These are phyloP conservation scores for Torymus aiolomorphi DNA, from an alignment of 2,888 invertebrate genomes.

Conservation along the genomic window DNA sequence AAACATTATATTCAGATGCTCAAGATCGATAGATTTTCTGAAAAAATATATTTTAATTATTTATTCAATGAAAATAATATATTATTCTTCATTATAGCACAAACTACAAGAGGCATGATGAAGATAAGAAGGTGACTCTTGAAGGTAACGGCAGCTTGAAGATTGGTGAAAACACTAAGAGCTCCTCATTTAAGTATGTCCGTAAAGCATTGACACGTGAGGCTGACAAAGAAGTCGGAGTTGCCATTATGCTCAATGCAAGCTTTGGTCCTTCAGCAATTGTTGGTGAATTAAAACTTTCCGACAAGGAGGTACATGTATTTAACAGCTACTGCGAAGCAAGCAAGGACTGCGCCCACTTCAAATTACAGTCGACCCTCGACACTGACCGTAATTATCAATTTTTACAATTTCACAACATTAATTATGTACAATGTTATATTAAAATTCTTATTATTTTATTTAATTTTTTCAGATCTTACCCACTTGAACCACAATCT, in stretches of 20 bases:
- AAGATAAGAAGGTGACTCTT: slow-evolving; percentile 81
- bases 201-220: slow-evolving; percentile 79
- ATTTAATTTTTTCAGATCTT: slow-evolving; percentile 73
- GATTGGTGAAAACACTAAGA: slow-evolving; percentile 82
- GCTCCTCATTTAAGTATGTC: slow-evolving; percentile 85
- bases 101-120: slow-evolving; percentile 82
- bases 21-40: no score
- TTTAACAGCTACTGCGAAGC: slow-evolving; percentile 86
- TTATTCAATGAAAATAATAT: no score
- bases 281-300: slow-evolving; percentile 83
- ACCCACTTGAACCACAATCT: slow-evolving; percentile 80
- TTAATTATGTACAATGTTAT: no score
- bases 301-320: slow-evolving; percentile 84
- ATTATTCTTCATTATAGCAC: slow-evolving; percentile 75
- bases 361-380: slow-evolving; percentile 80
- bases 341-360: slow-evolving; percentile 86
- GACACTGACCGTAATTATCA: slow-evolving; percentile 66
- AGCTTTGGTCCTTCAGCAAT: slow-evolving; percentile 84
- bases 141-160: slow-evolving; percentile 87
- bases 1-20: no score
- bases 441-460: no score
- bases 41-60: no score
- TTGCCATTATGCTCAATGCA: slow-evolving; percentile 82
- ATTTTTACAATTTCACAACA: neutral
- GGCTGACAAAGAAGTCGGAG: slow-evolving; percentile 83